A percentile compares a stretch with the other conserved stretches of the same genome.
phyloP scores from a whole-genome alignment of 2,797 vertebrate genomes.

The Coregonus sp. region DNA sequence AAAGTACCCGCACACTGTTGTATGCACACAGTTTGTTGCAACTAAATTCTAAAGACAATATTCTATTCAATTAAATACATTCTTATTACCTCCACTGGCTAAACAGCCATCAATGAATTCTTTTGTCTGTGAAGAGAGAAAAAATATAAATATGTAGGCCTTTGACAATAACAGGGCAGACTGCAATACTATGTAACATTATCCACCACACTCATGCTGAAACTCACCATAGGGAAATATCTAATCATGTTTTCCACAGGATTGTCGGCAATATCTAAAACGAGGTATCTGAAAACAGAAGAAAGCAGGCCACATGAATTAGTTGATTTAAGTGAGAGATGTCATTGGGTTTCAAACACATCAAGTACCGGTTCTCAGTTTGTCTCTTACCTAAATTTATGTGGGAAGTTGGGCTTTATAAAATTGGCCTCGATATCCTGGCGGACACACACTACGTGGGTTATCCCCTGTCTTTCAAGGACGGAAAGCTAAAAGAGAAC shows the following conservation, averaged over 20 bases:
- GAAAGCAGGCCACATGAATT: conserved; percentile 10
- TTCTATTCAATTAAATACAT: neutral
- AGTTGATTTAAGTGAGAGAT: neutral
- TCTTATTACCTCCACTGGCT: conserved; percentile 88
- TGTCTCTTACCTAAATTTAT: conserved; percentile 91
- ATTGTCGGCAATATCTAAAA: conserved; percentile 99
- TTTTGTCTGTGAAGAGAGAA: conserved; percentile 84
- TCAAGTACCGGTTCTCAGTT: neutral
- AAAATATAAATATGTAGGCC: conserved; percentile 2
- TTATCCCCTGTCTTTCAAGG: conserved; percentile 94
- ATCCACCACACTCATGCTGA: neutral
- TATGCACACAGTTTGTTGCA: neutral
- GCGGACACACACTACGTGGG: conserved; percentile 95
- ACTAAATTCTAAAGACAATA: neutral
- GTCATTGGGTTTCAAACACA: neutral
- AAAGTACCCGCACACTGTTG: neutral
- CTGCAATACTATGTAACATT: neutral
- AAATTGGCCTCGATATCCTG: conserved; percentile 99
- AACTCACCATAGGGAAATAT: conserved; percentile 94
- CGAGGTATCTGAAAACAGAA: conserved; percentile 87
- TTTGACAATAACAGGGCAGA: neutral
- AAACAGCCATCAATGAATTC: conserved; percentile 98
- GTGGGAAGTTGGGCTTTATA: conserved; percentile 98
- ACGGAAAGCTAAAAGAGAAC: conserved; percentile 82
- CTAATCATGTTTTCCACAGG: conserved; percentile 98